These are phyloP conservation scores for Formica exsecta DNA, from an alignment of 1,140 invertebrate species.

Conservation along the genomic window DNA sequence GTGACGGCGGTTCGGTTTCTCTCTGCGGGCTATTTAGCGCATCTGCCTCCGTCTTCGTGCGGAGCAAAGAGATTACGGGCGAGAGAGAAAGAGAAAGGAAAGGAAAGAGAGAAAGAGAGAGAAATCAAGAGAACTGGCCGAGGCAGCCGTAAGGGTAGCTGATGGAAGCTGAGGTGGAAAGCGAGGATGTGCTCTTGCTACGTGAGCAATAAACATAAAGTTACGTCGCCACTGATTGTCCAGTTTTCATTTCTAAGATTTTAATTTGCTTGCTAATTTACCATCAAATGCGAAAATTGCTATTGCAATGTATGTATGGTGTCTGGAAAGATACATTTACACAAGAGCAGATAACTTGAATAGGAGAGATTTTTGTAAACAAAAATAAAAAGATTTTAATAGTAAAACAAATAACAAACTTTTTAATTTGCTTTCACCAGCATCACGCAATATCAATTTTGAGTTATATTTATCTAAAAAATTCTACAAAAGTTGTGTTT, in stretches of 20 bases:
- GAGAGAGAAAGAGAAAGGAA: conserved; percentile 9
- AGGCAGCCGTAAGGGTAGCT: conserved; percentile 48
- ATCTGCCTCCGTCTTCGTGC: conserved; percentile 81
- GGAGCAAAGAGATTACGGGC: conserved; percentile 38
- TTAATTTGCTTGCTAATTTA: conserved; percentile 76
- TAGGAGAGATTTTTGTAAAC: background rate
- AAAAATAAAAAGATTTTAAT: background rate
- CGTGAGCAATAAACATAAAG: conserved; percentile 70
- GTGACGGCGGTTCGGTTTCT: conserved; percentile 77
- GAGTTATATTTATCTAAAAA: background rate
- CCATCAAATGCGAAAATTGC: background rate
- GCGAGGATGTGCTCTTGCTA: conserved; percentile 70
- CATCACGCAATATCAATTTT: background rate
- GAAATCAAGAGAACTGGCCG: background rate
- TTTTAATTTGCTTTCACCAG: background rate
- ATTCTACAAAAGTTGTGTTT: background rate
- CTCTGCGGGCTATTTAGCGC: conserved; percentile 83
- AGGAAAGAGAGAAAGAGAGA: background rate
- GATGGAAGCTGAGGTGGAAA: conserved; percentile 60
- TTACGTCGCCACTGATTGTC: conserved; percentile 59
- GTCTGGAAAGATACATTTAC: background rate
- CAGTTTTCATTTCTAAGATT: conserved; percentile 65
- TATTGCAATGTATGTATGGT: background rate
- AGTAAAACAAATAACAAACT: background rate
- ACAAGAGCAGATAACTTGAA: background rate